Conservation (phyloP, 2,888 invertebrate species). For the Parnassius glacialis region DNA sequence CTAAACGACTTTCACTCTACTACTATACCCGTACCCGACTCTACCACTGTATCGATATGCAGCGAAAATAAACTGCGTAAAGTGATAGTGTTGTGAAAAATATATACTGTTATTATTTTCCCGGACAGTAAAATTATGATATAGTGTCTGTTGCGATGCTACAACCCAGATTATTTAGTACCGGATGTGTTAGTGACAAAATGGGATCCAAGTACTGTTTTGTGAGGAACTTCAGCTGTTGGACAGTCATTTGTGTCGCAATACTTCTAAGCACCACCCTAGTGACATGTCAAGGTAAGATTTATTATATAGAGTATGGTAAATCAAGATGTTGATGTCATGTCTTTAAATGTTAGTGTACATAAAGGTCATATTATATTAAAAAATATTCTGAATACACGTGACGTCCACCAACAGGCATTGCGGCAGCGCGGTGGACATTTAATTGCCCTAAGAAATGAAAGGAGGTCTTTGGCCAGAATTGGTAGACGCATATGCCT, state of each 20-base stretch:
- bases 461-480: no score
- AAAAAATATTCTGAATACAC: no score
- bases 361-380: no score
- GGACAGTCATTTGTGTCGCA: slow-evolving; percentile 45
- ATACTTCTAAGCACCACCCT: slow-evolving; percentile 47
- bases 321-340: slow-evolving; percentile 17
- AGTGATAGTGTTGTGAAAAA: slow-evolving; percentile 48
- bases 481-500: no score
- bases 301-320: slow-evolving; percentile 2
- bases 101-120: slow-evolving; percentile 25
- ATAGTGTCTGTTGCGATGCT: slow-evolving; percentile 62
- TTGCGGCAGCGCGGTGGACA: no score
- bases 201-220: slow-evolving; percentile 47
- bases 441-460: no score
- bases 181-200: slow-evolving; percentile 53
- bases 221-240: slow-evolving; percentile 25
- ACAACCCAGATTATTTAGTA: slow-evolving; percentile 63
- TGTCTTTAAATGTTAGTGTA: no score
- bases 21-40: slow-evolving; percentile 31
- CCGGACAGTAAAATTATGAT: slow-evolving; percentile 40
- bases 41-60: slow-evolving; percentile 36
- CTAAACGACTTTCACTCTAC: slow-evolving; percentile 42
- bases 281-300: slow-evolving; percentile 72
- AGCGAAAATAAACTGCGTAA: slow-evolving; percentile 24
- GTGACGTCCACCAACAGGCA: no score